Base-by-base conservation (phyloP, 1,140 invertebrate genomes). In the Ceratoteleas bidentatus region DNA sequence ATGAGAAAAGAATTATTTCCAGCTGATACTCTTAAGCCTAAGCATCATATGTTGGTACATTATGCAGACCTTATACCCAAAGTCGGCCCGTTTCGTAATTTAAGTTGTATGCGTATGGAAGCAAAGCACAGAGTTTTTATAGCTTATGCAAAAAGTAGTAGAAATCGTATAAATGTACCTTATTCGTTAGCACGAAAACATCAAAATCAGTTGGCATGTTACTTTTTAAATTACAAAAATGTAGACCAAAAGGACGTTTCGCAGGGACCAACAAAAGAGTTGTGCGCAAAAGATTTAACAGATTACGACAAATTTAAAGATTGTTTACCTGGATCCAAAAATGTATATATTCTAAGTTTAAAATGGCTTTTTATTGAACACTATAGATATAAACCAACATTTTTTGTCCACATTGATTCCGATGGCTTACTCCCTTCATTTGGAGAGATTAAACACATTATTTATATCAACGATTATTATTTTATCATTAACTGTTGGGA, bases 31-130 rank as follows among this genome's bases (percentile, higher is more conserved):
- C 24, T 68, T 16, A 38, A 68, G 61, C 74, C 64, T 11, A 69
- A 77, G 13, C 74, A 69, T 50, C 65, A 77, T 50, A 16, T 49
- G 3, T 38, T 69, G 6, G 5, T 54, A 4, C 73, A 62, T 24
- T 77, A 69, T 43, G 10, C 58, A 13, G 38, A 68, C 54, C n/a
- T 76, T 16, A 53, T 69, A 9, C 1, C 10, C 38, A 34, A 6
- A 32, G 58, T 62, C 40, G 65, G 58, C 8, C 58, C 58, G 0
- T 69, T 69, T 64, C 56, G 57, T 16, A 45, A 69, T 13, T 40
- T 77, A 33, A 62, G 65, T 33, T 77, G 64, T 13, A 77, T 64
- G 64, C 57, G 65, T 16, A 56, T 77, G 56, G 74, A 77, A 36
- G 58, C 74, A 24, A 77, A 77, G 64, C 74, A 77, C 34, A 36